Evolutionary conservation across 2,888 invertebrate species (phyloP).

Genomic region (Linyphia triangularis): DNA sequence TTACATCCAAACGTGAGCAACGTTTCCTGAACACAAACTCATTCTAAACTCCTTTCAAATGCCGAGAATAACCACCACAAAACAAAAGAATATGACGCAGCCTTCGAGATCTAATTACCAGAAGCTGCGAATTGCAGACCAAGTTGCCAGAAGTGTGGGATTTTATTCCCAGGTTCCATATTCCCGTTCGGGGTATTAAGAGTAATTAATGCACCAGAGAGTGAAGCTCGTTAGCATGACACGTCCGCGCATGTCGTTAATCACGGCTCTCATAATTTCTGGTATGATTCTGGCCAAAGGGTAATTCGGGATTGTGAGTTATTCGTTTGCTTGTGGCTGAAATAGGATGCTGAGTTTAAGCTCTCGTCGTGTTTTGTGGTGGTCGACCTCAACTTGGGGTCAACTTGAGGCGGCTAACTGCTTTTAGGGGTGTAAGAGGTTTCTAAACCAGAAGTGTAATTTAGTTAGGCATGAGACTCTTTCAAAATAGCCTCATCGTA

Average conservation of each 20-base stretch:
- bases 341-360: background rate
- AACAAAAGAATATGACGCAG: background rate
- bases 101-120: conserved; percentile 30
- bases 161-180: conserved; percentile 19
- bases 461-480: too few species aligned
- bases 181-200: conserved; percentile 34
- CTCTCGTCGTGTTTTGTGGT: background rate
- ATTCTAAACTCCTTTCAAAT: background rate
- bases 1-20: background rate
- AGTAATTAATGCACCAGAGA: conserved; percentile 55
- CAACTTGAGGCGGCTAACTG: too few species aligned
- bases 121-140: conserved; percentile 22
- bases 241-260: conserved; percentile 37
- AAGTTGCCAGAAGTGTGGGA: background rate
- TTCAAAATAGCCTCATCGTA: too few species aligned
- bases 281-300: too few species aligned
- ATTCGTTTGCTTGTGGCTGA: background rate
- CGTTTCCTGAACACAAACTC: background rate
- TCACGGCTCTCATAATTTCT: conserved; percentile 38
- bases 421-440: too few species aligned
- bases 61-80: background rate
- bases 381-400: too few species aligned
- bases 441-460: too few species aligned
- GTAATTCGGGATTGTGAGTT: background rate
- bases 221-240: conserved; percentile 56